A percentile compares a stretch with the other conserved stretches of the same genome.
Conservation (phyloP, 2,113 vertebrate genomes). For the Pelmatolapia mariae region DNA sequence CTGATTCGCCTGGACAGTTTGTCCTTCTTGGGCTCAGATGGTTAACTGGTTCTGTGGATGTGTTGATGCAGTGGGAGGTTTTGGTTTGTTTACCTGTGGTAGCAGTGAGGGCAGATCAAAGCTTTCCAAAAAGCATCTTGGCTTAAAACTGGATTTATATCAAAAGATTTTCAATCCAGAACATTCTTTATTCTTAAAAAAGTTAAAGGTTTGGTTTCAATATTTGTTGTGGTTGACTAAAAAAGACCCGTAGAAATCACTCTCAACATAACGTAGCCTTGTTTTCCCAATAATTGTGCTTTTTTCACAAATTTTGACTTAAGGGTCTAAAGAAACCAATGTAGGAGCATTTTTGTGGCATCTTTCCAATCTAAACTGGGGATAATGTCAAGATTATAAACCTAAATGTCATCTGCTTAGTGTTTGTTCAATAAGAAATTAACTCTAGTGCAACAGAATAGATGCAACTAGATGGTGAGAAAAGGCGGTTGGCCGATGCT, state of each 20-base stretch:
- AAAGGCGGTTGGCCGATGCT: background rate
- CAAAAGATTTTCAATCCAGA: background rate
- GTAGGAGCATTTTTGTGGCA: background rate
- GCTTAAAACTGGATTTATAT: background rate
- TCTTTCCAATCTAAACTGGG: background rate
- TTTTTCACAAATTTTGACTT: background rate
- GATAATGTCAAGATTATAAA: background rate
- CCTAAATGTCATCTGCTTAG: background rate
- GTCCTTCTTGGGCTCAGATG: conserved; percentile 16
- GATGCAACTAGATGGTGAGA: background rate
- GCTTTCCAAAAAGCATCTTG: conserved; percentile 10
- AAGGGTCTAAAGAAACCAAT: background rate
- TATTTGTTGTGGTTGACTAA: background rate
- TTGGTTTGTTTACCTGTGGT: background rate
- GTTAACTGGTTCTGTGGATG: background rate
- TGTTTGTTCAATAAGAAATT: background rate
- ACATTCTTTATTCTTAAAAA: background rate
- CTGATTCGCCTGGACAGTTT: conserved; percentile 61
- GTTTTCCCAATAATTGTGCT: background rate
- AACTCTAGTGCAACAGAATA: background rate
- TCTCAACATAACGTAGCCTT: background rate
- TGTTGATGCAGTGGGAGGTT: background rate
- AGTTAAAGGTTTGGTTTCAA: background rate
- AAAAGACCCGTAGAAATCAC: background rate
- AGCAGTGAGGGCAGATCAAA: background rate